Evolutionary conservation across 2,888 invertebrate genomes (phyloP).

Genomic region (Syrphus vitripennis): DNA sequence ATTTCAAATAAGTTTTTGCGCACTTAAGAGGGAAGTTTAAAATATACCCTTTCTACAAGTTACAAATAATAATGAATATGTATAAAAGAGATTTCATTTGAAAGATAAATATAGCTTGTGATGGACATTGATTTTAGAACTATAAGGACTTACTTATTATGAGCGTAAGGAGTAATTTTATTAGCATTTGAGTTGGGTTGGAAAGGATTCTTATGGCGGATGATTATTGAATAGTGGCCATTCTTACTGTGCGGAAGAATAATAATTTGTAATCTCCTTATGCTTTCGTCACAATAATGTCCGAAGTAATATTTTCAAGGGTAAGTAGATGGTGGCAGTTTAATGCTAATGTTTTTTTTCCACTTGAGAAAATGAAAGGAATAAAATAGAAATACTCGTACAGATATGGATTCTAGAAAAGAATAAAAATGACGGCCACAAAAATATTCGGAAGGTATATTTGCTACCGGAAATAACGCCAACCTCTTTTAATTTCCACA

Average conservation of each 20-base stretch:
- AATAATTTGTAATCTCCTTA: neutral
- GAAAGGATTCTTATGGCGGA: neutral
- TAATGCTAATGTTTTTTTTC: no score
- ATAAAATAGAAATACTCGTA: no score
- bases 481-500: no score
- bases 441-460: no score
- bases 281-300: neutral
- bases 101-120: neutral
- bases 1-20: neutral
- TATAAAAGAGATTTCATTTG: constrained; percentile 2
- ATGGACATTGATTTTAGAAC: constrained; percentile 3
- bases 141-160: no score
- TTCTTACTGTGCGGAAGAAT: neutral
- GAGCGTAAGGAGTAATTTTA: neutral
- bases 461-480: no score
- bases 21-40: constrained; percentile 1
- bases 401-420: no score
- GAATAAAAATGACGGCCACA: no score
- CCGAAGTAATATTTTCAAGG: neutral
- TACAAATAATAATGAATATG: neutral
- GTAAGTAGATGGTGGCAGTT: no score
- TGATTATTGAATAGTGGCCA: neutral
- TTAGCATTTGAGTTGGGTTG: neutral
- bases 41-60: neutral
- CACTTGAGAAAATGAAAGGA: no score